Percentiles rank a stretch among this genome's conserved stretches.
phyloP scores from a whole-genome alignment of 2,888 invertebrate species.

The Linhomoeus sp. region DNA sequence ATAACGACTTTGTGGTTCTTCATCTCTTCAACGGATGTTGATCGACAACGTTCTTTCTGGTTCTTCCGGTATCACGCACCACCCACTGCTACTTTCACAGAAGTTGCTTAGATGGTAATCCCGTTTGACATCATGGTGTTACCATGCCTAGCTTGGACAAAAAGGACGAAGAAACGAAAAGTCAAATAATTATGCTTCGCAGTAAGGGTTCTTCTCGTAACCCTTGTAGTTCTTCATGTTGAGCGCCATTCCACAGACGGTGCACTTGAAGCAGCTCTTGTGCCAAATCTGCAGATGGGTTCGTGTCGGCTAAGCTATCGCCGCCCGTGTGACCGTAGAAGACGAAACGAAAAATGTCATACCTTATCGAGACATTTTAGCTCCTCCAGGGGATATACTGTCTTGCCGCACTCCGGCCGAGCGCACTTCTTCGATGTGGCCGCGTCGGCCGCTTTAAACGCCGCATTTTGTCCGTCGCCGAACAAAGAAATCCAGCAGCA shows the following conservation, averaged over 20 bases:
- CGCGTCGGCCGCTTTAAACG: no score
- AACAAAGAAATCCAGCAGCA: no score
- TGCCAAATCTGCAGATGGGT: constrained; percentile 89
- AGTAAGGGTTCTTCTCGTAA: constrained; percentile 91
- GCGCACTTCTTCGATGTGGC: constrained; percentile 55
- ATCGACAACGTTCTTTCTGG: no score
- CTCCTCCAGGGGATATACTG: constrained; percentile 96
- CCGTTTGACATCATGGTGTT: no score
- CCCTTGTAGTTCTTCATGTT: constrained; percentile 98
- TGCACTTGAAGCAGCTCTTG: constrained; percentile 95
- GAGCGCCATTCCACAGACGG: constrained; percentile 86
- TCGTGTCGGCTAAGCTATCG: no score
- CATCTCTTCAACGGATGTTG: no score
- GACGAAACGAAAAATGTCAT: constrained; percentile 11
- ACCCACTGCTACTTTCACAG: no score
- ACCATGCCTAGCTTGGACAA: not conserved
- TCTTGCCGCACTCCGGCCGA: constrained; percentile 65
- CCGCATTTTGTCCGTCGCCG: no score
- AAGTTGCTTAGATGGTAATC: no score
- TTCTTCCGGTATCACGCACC: no score
- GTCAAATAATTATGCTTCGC: constrained; percentile 98
- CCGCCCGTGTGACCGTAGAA: no score
- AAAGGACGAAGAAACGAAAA: constrained; percentile 2
- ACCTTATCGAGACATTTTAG: constrained; percentile 98
- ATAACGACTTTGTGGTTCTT: no score